These are phyloP conservation scores for Chamaea fasciata DNA, from an alignment of 2,113 vertebrate species.

Conservation along the genomic window DNA sequence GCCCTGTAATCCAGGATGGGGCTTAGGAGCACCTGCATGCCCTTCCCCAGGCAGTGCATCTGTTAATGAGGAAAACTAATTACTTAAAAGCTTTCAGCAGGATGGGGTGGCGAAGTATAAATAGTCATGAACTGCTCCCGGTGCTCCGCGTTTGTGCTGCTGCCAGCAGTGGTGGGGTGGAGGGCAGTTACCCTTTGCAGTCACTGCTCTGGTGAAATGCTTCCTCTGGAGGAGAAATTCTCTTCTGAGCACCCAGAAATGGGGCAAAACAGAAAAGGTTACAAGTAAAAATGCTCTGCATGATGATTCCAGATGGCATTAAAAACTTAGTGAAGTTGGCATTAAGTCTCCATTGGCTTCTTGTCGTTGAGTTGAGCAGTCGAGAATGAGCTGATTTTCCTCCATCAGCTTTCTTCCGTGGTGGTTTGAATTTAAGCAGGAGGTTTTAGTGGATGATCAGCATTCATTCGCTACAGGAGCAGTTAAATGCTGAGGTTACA, in stretches of 20 bases:
- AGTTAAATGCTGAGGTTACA: accelerated
- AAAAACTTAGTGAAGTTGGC: neutral
- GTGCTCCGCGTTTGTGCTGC: neutral
- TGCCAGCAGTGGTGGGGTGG: neutral
- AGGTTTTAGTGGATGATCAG: neutral
- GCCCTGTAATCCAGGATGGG: neutral
- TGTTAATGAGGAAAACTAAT: conserved; percentile 53
- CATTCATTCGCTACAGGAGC: accelerated
- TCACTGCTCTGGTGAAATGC: neutral
- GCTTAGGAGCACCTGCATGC: neutral
- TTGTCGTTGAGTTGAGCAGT: neutral
- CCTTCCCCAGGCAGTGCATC: neutral
- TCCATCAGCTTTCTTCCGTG: accelerated
- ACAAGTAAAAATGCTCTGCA: neutral
- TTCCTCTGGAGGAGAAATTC: neutral
- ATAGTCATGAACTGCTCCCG: neutral
- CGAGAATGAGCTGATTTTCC: neutral
- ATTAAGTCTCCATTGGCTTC: neutral
- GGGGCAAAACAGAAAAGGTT: neutral
- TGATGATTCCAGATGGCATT: accelerated
- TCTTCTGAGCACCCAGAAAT: neutral
- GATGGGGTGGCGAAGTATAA: neutral
- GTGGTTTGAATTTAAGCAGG: neutral
- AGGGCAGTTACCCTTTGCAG: accelerated
- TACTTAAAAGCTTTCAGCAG: conserved; percentile 19